Conservation (phyloP, 2,888 invertebrate genomes). For the Tetheella fluctuosa region DNA sequence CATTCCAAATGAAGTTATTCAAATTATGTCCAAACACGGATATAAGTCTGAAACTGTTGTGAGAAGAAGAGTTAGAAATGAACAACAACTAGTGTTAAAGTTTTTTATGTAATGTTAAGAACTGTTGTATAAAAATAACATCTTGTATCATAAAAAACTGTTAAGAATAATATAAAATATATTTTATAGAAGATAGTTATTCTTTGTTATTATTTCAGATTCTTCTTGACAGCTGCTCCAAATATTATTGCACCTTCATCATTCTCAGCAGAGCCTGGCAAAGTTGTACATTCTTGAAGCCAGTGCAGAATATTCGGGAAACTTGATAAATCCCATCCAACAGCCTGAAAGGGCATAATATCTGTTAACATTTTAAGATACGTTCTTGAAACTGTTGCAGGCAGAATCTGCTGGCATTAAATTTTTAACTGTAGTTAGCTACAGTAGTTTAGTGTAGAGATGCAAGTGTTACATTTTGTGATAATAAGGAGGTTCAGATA, state of each 20-base stretch:
- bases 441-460: no score
- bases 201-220: constrained; percentile 53
- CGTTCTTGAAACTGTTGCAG: neutral
- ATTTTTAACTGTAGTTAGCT: no score
- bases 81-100: constrained; percentile 93
- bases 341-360: constrained; percentile 69
- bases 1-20: constrained; percentile 88
- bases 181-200: constrained; percentile 35
- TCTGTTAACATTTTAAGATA: neutral
- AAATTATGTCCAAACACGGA: constrained; percentile 82
- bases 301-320: constrained; percentile 85
- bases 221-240: constrained; percentile 83
- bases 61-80: constrained; percentile 92
- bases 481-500: no score
- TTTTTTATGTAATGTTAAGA: constrained; percentile 57
- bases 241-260: constrained; percentile 83
- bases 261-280: constrained; percentile 85
- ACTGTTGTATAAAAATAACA: constrained; percentile 30
- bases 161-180: constrained; percentile 24
- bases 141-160: constrained; percentile 20
- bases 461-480: no score
- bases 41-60: constrained; percentile 86
- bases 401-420: no score
- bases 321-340: constrained; percentile 83
- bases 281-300: constrained; percentile 81